A percentile compares a stretch with the other conserved stretches of the same genome.
Conservation (phyloP, 53 echinoderm and acorn worm genomes). For the Arbacia lixula region DNA sequence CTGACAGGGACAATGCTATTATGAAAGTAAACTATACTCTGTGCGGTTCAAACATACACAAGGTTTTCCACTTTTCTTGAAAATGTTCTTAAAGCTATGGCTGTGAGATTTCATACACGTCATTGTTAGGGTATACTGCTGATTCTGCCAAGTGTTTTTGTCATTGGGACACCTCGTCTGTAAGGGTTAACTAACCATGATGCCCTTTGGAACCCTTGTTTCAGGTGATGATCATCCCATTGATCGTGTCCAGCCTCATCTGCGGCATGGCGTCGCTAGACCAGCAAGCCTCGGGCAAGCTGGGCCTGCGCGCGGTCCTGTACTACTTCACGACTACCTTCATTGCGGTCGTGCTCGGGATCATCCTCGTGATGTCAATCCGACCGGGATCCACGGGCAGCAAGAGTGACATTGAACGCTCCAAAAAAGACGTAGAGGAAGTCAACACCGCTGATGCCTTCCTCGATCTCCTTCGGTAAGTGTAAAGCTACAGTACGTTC, state of each 20-base stretch:
- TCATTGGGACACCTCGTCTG: too few relatives aligned
- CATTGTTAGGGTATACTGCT: too few relatives aligned
- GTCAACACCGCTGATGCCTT: constrained; percentile 87
- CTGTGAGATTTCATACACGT: too few relatives aligned
- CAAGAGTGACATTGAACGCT: constrained; percentile 50
- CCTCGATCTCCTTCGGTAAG: constrained; percentile 86
- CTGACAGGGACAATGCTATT: too few relatives aligned
- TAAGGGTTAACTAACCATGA: too few relatives aligned
- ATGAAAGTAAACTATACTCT: too few relatives aligned
- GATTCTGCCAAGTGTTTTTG: too few relatives aligned
- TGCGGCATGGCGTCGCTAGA: constrained; percentile 87
- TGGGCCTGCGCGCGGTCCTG: constrained; percentile 81
- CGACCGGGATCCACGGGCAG: constrained; percentile 67
- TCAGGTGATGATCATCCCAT: constrained; percentile 80
- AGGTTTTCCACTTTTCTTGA: too few relatives aligned
- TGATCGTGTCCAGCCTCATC: constrained; percentile 83
- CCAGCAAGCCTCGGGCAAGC: constrained; percentile 76
- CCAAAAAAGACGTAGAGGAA: constrained; percentile 56
- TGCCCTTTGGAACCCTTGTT: too few relatives aligned
- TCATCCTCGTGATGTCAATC: constrained; percentile 80
- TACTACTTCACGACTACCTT: constrained; percentile 92
- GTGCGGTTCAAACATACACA: too few relatives aligned
- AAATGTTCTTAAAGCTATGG: too few relatives aligned
- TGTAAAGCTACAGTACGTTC: background rate
- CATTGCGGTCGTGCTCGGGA: constrained; percentile 87